Percentiles rank a stretch among this genome's conserved stretches.
Conservation (phyloP, 2,797 vertebrate species). For the Onychomys leucogaster region DNA sequence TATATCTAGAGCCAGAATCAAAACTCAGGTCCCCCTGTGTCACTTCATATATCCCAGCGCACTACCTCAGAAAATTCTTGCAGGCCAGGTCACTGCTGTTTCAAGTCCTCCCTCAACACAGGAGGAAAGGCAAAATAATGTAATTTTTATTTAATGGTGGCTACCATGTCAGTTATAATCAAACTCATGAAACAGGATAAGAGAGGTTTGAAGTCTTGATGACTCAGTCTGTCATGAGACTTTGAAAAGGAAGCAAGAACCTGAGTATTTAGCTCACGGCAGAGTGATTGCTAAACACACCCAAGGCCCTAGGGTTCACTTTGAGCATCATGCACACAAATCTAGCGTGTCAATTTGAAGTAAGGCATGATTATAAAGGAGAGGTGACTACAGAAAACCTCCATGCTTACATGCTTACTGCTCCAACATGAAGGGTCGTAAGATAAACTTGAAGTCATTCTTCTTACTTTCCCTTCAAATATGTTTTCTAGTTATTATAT, state of each 20-base stretch:
- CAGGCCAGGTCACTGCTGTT: neutral
- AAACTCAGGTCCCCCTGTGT: neutral
- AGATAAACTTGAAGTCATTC: neutral
- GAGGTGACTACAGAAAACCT: neutral
- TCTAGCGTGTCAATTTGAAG: neutral
- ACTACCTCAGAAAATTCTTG: neutral
- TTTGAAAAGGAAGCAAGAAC: conserved; percentile 45
- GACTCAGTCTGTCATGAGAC: neutral
- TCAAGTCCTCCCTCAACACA: neutral
- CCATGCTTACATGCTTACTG: neutral
- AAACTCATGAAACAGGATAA: conserved; percentile 26
- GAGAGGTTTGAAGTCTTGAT: conserved; percentile 14
- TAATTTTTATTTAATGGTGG: neutral
- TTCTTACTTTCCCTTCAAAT: neutral
- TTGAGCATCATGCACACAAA: neutral
- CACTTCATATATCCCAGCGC: neutral
- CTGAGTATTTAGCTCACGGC: neutral
- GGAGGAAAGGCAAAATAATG: neutral
- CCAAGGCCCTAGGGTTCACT: neutral
- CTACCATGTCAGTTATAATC: neutral
- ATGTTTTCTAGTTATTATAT: neutral
- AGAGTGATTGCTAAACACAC: neutral
- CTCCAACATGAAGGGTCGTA: neutral
- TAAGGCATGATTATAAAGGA: neutral
- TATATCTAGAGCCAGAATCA: conserved; percentile 6